Percentiles rank a stretch among this genome's conserved stretches.
Evolutionary conservation across 2,113 vertebrate genomes (phyloP).

Genomic region (Astatoreochromis straeleni): DNA sequence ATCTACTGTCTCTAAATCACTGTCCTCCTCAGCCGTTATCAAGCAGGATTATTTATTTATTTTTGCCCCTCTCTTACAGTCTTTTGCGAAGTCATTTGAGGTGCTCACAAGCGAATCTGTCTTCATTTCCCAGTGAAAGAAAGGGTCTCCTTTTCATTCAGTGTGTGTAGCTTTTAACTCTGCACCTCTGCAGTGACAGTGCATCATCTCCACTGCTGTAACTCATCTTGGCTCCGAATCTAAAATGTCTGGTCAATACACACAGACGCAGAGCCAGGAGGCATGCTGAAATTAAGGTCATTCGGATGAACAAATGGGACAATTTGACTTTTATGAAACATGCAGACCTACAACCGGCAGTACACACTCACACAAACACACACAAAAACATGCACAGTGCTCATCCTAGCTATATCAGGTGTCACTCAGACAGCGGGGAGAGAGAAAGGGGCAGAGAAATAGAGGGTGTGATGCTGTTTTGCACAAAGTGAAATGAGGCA

Average conservation of each 20-base stretch:
- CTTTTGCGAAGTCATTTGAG: not conserved
- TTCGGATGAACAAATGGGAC: not conserved
- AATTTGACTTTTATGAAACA: not conserved
- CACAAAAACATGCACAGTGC: not conserved
- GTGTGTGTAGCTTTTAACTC: not conserved
- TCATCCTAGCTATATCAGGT: constrained; percentile 38
- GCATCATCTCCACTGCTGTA: not conserved
- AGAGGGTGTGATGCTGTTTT: constrained; percentile 27
- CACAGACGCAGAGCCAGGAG: not conserved
- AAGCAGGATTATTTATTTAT: not conserved
- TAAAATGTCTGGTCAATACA: not conserved
- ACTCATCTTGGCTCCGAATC: not conserved
- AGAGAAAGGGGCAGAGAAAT: not conserved
- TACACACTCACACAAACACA: not conserved
- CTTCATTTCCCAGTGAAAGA: not conserved
- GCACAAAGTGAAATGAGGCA: constrained; percentile 51
- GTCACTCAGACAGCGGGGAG: constrained; percentile 15
- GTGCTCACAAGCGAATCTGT: not conserved
- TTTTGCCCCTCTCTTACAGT: not conserved
- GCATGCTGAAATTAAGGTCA: not conserved
- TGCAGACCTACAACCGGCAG: not conserved
- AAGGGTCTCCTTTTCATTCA: not conserved
- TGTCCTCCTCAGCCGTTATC: not conserved
- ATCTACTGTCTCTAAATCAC: constrained; percentile 27
- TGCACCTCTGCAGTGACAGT: not conserved